phyloP scores from a whole-genome alignment of 2,113 vertebrate species.

The Butorides virescens region DNA sequence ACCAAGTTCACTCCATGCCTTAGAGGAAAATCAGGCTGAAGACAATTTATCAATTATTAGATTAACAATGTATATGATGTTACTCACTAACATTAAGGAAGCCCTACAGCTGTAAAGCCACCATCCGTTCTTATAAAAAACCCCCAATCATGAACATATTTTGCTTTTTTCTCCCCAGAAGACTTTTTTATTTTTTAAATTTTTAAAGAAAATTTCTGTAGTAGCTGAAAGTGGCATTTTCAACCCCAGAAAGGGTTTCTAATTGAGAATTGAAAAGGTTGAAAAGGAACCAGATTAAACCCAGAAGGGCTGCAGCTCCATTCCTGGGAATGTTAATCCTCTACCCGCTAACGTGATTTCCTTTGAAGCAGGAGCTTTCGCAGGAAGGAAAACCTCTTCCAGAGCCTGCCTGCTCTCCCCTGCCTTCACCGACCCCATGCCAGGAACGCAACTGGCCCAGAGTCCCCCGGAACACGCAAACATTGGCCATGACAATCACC shows the following conservation, averaged over 20 bases:
- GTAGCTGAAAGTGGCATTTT: not conserved
- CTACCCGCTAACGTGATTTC: fast-evolving
- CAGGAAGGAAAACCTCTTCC: not conserved
- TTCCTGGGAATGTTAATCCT: not conserved
- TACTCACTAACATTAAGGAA: not conserved
- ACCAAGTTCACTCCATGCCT: not conserved
- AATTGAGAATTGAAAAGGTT: not conserved
- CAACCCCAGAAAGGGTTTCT: not conserved
- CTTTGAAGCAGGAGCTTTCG: not conserved
- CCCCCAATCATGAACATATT: not conserved
- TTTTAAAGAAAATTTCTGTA: not conserved
- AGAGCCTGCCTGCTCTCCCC: not conserved
- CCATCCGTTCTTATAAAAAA: not conserved
- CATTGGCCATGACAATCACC: conserved; percentile 19
- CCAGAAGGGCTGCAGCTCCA: not conserved
- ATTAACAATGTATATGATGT: no score
- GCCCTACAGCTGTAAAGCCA: not conserved
- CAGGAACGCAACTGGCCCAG: not conserved
- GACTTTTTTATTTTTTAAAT: no score
- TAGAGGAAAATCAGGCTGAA: not conserved
- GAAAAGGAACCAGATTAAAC: not conserved
- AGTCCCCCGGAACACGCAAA: not conserved
- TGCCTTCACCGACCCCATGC: not conserved
- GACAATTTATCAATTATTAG: not conserved
- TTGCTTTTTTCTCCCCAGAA: not conserved